Conservation (phyloP, 2,113 vertebrate genomes). For the Holacanthus passer region DNA sequence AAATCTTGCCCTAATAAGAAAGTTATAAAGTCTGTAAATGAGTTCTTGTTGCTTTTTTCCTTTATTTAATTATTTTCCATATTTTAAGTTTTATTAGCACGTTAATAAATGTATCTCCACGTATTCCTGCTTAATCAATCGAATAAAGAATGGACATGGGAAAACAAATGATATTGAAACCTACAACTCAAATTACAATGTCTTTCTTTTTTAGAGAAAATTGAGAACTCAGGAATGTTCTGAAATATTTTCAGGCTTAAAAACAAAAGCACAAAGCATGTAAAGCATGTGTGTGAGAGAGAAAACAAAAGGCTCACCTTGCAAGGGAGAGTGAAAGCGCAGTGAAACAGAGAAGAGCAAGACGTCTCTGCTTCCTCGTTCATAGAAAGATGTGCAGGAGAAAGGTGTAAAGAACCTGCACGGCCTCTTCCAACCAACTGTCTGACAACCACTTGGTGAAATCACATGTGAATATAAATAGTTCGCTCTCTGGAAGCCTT, state of each 20-base stretch:
- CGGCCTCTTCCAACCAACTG: slow-evolving; percentile 16
- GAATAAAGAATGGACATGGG: neutral
- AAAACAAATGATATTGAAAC: neutral
- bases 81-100: neutral
- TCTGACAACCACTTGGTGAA: slow-evolving; percentile 53
- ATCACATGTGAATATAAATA: slow-evolving; percentile 67
- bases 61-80: neutral
- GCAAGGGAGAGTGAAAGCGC: neutral
- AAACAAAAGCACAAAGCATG: neutral
- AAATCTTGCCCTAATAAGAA: neutral
- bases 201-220: neutral
- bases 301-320: slow-evolving; percentile 41
- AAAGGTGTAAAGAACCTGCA: neutral
- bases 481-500: slow-evolving; percentile 19
- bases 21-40: neutral
- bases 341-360: neutral
- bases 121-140: neutral
- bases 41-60: neutral
- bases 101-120: neutral
- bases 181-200: neutral
- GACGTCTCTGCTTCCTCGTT: slow-evolving; percentile 5
- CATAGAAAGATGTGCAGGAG: slow-evolving; percentile 3
- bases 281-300: neutral
- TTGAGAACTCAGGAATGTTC: neutral
- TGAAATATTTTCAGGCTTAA: neutral